Evolutionary conservation across 1,140 invertebrate species (phyloP), one percentile per base, ranked within the genome.

Genomic region (Diorhabda elongata): DNA sequence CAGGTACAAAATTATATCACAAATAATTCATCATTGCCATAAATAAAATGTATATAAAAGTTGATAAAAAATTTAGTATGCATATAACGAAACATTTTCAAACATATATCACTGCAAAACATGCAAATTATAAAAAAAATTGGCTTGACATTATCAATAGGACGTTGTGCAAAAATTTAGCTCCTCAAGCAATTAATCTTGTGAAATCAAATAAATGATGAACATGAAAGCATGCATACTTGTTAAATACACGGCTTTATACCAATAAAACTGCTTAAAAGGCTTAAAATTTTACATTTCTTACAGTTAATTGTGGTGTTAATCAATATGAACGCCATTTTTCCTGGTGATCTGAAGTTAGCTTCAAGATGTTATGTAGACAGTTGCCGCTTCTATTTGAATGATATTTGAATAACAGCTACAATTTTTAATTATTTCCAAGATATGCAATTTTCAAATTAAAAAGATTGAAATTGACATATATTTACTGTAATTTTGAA

Each of bases 241-340:
- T 65, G 71, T 70, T 68, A 71, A 71, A 71, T 8, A 59, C 59
- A 62, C 60, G 58, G 62, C 62, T 71, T 64, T 61, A 65, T 63
- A 72, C 66, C 74, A 75, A 69, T 68, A 69, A 61, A 64, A 65
- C 70, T 65, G 69, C 71, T 69, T 70, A 68, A 70, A 72, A 71
- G 71, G 71, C 68, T 71, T 69, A 74, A 75, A 75, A 75, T 75
- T 75, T 69, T 68, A 73, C 71, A 64, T 78, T 78, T 76, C 76
- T 78, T 78, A 78, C 76, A 70, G 74, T 71, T 74, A 70, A 67
- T 71, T 70, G 71, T 64, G 67, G 69, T 74, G 71, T 68, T 72
- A 71, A 76, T 78, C 76, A 69, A 78, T 78, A 73, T 62, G 66
- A 64, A 71, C 73, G 76, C 76, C 76, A 78, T 78, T 75, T 78